phyloP scores from a whole-genome alignment of 2,113 vertebrate genomes.

The Gobiocypris rarus region DNA sequence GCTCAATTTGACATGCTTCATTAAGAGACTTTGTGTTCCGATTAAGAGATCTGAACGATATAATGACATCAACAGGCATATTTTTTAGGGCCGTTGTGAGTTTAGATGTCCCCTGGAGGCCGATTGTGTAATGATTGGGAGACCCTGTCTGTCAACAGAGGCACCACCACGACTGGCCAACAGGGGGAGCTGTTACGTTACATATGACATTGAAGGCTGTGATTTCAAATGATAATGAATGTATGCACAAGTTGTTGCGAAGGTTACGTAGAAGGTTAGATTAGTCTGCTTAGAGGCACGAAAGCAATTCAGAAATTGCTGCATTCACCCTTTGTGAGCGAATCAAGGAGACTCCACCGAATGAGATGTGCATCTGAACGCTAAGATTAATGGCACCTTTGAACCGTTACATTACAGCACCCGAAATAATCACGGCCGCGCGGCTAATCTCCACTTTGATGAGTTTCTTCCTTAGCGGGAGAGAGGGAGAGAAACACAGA shows the following conservation, averaged over 20 bases:
- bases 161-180: neutral
- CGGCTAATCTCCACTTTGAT: conserved; percentile 40
- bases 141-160: neutral
- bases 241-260: neutral
- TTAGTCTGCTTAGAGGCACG: conserved; percentile 17
- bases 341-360: conserved; percentile 39
- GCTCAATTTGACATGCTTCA: neutral
- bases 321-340: conserved; percentile 45
- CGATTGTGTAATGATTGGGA: neutral
- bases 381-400: conserved; percentile 57
- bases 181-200: neutral
- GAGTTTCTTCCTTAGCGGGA: conserved; percentile 35
- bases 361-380: conserved; percentile 54
- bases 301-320: conserved; percentile 45
- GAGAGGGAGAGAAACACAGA: conserved; percentile 41
- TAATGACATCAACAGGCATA: neutral
- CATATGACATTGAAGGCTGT: neutral
- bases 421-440: conserved; percentile 50
- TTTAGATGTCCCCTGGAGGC: neutral
- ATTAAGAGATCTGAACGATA: neutral
- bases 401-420: conserved; percentile 47
- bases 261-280: conserved; percentile 24
- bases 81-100: conserved; percentile 28
- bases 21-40: neutral
- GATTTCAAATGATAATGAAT: conserved; percentile 11